Evolutionary conservation across 2,797 vertebrate genomes (phyloP).

Genomic region (Heteromormyrus szaboi): DNA sequence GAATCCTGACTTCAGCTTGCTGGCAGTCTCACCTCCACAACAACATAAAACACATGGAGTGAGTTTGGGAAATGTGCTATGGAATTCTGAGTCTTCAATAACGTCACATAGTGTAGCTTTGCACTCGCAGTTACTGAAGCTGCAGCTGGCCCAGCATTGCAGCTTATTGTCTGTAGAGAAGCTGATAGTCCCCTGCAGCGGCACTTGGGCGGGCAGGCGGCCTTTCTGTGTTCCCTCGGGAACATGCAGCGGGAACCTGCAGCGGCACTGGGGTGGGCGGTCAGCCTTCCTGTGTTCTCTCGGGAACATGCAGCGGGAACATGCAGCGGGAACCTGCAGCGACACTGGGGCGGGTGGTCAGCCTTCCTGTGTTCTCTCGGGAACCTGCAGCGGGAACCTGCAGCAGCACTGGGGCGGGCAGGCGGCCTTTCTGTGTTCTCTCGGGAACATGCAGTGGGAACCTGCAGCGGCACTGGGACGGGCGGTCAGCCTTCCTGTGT

Average conservation of each 20-base stretch:
- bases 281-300: not conserved
- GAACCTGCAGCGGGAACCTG: not conserved
- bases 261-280: not conserved
- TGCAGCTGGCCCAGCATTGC: not conserved
- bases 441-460: not conserved
- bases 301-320: not conserved
- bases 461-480: not conserved
- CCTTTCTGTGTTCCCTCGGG: not conserved
- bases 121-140: not conserved
- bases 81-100: not conserved
- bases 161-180: not conserved
- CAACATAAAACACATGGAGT: not conserved
- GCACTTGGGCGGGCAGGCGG: not conserved
- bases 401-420: not conserved
- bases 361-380: not conserved
- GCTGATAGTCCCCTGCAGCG: not conserved
- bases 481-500: not conserved
- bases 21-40: not conserved
- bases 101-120: not conserved
- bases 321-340: not conserved
- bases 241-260: not conserved
- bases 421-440: not conserved
- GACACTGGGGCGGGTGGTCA: not conserved
- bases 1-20: not conserved
- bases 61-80: not conserved